Percentiles rank a stretch among this genome's conserved stretches.
These are phyloP conservation scores for Rhodeus uyekii DNA, from an alignment of 2,797 vertebrate genomes.

Conservation along the genomic window DNA sequence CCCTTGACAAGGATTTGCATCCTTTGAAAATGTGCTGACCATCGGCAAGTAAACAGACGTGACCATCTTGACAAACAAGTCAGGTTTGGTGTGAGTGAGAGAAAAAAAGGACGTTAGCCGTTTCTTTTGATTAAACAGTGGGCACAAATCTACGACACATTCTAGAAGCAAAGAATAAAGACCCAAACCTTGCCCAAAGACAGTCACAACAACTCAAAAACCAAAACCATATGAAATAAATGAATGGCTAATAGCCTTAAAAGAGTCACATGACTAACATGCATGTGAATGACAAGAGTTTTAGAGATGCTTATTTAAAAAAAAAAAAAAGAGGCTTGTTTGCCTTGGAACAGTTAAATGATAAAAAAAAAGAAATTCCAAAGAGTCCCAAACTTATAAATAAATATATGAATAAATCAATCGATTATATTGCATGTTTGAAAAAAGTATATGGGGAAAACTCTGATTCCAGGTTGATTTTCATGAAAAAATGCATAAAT, in stretches of 20 bases:
- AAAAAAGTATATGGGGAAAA: no score
- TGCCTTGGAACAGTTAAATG: no score
- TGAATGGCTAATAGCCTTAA: neutral
- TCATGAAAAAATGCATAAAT: no score
- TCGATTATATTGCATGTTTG: no score
- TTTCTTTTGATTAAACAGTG: constrained; percentile 39
- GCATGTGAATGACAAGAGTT: neutral
- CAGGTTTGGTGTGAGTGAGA: constrained; percentile 24
- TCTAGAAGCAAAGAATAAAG: constrained; percentile 16
- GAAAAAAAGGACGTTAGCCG: constrained; percentile 28
- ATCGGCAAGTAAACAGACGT: constrained; percentile 56
- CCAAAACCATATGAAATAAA: neutral
- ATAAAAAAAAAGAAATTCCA: no score
- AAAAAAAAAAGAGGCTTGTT: no score
- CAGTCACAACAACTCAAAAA: neutral
- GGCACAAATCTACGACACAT: constrained; percentile 21
- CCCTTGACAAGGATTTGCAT: constrained; percentile 57
- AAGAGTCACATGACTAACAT: neutral
- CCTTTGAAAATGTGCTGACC: constrained; percentile 61
- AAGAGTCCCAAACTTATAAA: no score
- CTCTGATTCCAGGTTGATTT: no score
- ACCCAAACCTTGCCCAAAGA: neutral
- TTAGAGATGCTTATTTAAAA: neutral
- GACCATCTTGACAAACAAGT: constrained; percentile 58
- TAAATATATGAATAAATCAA: no score